These are phyloP conservation scores for Ptyas mucosa DNA, from an alignment of 2,113 vertebrate genomes.

Conservation along the genomic window DNA sequence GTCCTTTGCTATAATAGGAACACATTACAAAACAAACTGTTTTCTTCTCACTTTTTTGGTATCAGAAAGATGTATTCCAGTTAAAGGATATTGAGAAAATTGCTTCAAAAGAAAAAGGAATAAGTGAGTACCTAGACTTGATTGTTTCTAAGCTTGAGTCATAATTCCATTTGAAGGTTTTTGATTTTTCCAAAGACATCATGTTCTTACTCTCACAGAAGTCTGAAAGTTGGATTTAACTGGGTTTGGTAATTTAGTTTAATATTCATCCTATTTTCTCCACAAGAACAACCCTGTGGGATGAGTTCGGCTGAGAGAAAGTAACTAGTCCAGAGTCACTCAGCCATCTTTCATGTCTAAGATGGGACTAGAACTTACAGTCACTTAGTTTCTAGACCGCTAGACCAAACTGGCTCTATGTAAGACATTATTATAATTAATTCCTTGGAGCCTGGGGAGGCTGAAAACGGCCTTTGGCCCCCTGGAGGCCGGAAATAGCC, in stretches of 20 bases:
- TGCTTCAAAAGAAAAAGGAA: slow-evolving; percentile 94
- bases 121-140: slow-evolving; percentile 80
- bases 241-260: background rate
- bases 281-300: background rate
- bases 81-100: slow-evolving; percentile 98
- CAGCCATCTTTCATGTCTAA: background rate
- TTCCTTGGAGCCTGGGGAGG: background rate
- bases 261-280: background rate
- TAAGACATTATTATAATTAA: background rate
- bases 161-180: background rate
- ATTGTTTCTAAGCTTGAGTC: background rate
- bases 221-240: background rate
- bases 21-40: background rate
- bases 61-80: slow-evolving; percentile 97
- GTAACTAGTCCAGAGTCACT: background rate
- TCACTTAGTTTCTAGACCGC: background rate
- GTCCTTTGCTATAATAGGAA: background rate
- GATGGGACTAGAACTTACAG: background rate
- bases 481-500: too few relatives aligned
- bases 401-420: background rate
- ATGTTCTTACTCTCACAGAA: background rate
- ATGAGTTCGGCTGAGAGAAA: background rate
- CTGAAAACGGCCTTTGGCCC: too few relatives aligned
- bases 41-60: slow-evolving; percentile 28
- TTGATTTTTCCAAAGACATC: background rate